A percentile compares a stretch with the other conserved stretches of the same genome.
Evolutionary conservation across 2,888 invertebrate species (phyloP).

Genomic region (Eretmocerus hayati): DNA sequence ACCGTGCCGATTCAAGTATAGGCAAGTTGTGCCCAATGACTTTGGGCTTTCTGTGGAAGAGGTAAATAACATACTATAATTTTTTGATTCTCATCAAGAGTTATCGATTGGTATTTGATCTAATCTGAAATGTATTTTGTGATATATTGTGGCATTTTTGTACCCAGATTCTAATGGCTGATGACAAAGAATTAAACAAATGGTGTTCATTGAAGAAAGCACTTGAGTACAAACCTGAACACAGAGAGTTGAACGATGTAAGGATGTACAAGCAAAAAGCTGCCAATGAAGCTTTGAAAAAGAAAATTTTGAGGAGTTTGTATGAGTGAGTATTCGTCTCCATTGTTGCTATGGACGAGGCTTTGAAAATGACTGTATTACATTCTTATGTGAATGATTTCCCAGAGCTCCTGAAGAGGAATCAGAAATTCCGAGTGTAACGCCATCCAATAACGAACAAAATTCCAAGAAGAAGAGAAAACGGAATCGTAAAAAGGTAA

Average conservation of each 20-base stretch:
- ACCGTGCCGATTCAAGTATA: slow-evolving; percentile 89
- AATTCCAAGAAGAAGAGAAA: slow-evolving; percentile 28
- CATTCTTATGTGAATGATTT: not conserved
- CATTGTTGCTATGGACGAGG: too few relatives aligned
- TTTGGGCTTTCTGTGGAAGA: slow-evolving; percentile 89
- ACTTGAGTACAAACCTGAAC: slow-evolving; percentile 66
- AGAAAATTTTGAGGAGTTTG: slow-evolving; percentile 70
- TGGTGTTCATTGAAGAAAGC: slow-evolving; percentile 92
- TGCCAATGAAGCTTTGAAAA: slow-evolving; percentile 66
- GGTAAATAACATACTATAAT: slow-evolving; percentile 49
- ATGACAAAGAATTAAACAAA: slow-evolving; percentile 87
- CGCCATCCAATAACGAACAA: not conserved
- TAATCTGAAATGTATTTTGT: not conserved
- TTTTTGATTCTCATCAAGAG: not conserved
- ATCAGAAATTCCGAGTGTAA: not conserved
- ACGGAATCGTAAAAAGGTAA: slow-evolving; percentile 32
- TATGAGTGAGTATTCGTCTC: slow-evolving; percentile 49
- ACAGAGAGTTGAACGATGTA: slow-evolving; percentile 74
- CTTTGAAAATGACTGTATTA: not conserved
- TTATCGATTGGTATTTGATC: too few relatives aligned
- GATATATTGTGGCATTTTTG: slow-evolving; percentile 11
- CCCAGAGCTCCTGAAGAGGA: not conserved
- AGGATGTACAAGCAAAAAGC: slow-evolving; percentile 69
- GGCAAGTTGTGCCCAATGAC: slow-evolving; percentile 80
- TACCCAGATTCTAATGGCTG: slow-evolving; percentile 75